These are phyloP conservation scores for Chouioia cunea DNA, from an alignment of 2,888 invertebrate genomes.

Conservation along the genomic window DNA sequence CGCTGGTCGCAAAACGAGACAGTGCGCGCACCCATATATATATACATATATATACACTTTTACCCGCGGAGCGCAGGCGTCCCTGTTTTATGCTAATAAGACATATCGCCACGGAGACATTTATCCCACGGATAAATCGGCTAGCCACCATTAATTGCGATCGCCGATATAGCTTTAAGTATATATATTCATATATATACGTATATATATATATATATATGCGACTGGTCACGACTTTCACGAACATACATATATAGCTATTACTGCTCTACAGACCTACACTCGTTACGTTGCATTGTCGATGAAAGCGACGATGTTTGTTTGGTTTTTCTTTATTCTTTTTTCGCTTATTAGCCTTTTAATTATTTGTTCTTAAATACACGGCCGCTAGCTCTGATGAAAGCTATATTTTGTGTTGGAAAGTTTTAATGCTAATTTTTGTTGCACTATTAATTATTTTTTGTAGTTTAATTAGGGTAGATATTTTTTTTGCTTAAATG, in stretches of 20 bases:
- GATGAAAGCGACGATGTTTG: conserved; percentile 40
- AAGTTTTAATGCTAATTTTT: no score
- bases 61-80: conserved; percentile 53
- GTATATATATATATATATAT: not conserved
- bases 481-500: no score
- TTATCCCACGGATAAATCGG: conserved; percentile 60
- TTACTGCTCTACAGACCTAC: no score
- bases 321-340: conserved; percentile 2
- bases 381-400: no score
- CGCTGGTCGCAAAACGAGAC: conserved; percentile 4
- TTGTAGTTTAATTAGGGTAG: no score
- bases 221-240: conserved; percentile 51
- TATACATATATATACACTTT: conserved; percentile 38
- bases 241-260: conserved; percentile 6
- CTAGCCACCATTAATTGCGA: conserved; percentile 58
- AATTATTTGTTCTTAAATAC: no score
- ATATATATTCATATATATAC: not conserved
- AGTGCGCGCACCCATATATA: conserved; percentile 4
- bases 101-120: conserved; percentile 57
- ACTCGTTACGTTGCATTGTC: conserved; percentile 46
- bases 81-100: conserved; percentile 59
- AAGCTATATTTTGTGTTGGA: no score
- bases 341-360: not conserved
- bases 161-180: conserved; percentile 52
- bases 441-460: no score